A percentile compares a stretch with the other conserved stretches of the same genome.
Evolutionary conservation across 2,888 invertebrate genomes (phyloP).

Genomic region (Archips xylosteana): DNA sequence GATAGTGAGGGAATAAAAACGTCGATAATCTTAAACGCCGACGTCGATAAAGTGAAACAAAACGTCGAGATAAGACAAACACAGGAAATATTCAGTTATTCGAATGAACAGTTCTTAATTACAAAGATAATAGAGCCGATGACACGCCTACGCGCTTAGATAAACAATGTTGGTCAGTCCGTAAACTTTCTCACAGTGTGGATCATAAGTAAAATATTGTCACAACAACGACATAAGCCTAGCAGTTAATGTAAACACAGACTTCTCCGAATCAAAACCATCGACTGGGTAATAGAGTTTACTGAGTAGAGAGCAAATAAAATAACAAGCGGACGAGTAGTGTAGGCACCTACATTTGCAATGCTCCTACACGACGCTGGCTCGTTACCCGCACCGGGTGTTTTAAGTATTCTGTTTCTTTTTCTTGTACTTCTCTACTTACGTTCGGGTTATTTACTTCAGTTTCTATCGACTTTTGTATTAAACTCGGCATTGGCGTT

Average conservation of each 20-base stretch:
- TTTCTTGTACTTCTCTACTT: conserved; percentile 67
- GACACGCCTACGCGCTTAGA: conserved; percentile 59
- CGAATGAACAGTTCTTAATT: conserved; percentile 46
- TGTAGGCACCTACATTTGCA: conserved; percentile 62
- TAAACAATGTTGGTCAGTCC: conserved; percentile 61
- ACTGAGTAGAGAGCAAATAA: conserved; percentile 80
- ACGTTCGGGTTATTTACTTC: conserved; percentile 60
- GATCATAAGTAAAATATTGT: conserved; percentile 70
- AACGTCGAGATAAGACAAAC: conserved; percentile 28
- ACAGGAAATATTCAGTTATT: conserved; percentile 41
- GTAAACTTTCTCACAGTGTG: conserved; percentile 70
- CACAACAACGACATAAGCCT: conserved; percentile 77
- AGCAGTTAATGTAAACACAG: conserved; percentile 77
- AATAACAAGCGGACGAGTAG: conserved; percentile 72
- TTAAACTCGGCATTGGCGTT: conserved; percentile 27
- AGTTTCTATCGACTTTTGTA: conserved; percentile 59
- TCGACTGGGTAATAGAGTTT: conserved; percentile 79
- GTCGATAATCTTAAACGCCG: conserved; percentile 26
- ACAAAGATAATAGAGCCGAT: conserved; percentile 53
- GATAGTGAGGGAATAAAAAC: conserved; percentile 36
- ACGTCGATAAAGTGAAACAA: conserved; percentile 33
- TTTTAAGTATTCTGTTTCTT: conserved; percentile 64
- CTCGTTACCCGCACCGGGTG: conserved; percentile 59
- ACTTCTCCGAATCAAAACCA: conserved; percentile 80
- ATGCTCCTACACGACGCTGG: conserved; percentile 56